Conservation (phyloP, 1,140 invertebrate species). For the Formica exsecta region DNA sequence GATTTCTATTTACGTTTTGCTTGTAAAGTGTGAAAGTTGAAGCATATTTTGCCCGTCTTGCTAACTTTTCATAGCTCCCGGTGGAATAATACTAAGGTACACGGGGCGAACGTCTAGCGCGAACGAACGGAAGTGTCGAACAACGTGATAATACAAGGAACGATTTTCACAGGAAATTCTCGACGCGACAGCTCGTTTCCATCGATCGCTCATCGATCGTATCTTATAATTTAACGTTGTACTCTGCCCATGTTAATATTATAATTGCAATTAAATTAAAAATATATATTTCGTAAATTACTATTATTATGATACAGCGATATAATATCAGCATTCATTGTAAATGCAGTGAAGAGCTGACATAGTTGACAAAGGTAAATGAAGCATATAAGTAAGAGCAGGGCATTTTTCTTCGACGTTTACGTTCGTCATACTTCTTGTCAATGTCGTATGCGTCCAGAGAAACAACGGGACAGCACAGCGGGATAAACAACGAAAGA, state of each 20-base stretch:
- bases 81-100: conserved; percentile 59
- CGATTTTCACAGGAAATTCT: conserved; percentile 34
- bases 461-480: conserved; percentile 36
- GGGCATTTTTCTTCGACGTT: conserved; percentile 48
- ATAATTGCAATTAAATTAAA: not conserved
- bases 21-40: conserved; percentile 63
- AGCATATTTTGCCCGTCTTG: conserved; percentile 67
- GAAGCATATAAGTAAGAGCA: conserved; percentile 12
- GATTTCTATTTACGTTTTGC: conserved; percentile 67
- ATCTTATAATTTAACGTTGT: not conserved
- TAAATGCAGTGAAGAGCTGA: not conserved
- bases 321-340: not conserved
- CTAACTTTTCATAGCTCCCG: conserved; percentile 67
- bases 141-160: conserved; percentile 31
- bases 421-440: conserved; percentile 26
- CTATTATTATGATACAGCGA: not conserved
- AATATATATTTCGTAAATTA: conserved; percentile 22
- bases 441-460: conserved; percentile 37
- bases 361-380: conserved; percentile 9
- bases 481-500: conserved; percentile 45
- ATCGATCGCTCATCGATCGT: conserved; percentile 21
- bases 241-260: not conserved
- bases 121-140: conserved; percentile 43
- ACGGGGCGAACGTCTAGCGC: conserved; percentile 49
- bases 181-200: not conserved